Conservation (phyloP, 2,797 vertebrate genomes). For the Hoplostethus mediterraneus region DNA sequence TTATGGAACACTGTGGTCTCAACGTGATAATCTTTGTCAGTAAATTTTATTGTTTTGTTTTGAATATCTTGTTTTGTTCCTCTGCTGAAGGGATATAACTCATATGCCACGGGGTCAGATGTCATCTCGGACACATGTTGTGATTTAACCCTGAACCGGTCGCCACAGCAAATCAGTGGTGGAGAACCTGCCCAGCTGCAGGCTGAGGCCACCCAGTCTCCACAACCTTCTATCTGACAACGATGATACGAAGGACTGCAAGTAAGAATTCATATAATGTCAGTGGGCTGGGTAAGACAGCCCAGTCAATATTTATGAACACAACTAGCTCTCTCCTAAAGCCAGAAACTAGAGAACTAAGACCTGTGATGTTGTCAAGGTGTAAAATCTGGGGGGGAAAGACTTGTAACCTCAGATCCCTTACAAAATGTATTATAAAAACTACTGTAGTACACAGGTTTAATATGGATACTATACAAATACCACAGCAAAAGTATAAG, state of each 20-base stretch:
- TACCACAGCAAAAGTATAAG: not conserved
- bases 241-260: constrained; percentile 28
- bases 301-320: not conserved
- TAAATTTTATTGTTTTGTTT: not conserved
- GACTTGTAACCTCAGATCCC: too few species aligned
- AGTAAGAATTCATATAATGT: constrained; percentile 37
- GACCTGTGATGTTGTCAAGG: too few species aligned
- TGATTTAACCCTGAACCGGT: constrained; percentile 29
- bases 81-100: constrained; percentile 6
- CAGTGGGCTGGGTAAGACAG: not conserved
- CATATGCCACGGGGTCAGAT: constrained; percentile 19
- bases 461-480: too few species aligned
- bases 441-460: not conserved
- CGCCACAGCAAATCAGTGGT: constrained; percentile 40
- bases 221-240: constrained; percentile 22
- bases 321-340: constrained; percentile 5
- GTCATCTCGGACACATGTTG: constrained; percentile 19
- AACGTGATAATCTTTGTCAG: not conserved
- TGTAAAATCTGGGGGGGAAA: too few species aligned
- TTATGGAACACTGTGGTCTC: not conserved
- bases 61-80: not conserved
- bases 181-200: constrained; percentile 43
- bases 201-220: constrained; percentile 48
- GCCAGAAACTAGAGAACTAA: not conserved
- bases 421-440: not conserved